Evolutionary conservation across 2,113 vertebrate genomes (phyloP), one percentile per base, ranked within the genome.

Genomic region (Solenodon paradoxus): DNA sequence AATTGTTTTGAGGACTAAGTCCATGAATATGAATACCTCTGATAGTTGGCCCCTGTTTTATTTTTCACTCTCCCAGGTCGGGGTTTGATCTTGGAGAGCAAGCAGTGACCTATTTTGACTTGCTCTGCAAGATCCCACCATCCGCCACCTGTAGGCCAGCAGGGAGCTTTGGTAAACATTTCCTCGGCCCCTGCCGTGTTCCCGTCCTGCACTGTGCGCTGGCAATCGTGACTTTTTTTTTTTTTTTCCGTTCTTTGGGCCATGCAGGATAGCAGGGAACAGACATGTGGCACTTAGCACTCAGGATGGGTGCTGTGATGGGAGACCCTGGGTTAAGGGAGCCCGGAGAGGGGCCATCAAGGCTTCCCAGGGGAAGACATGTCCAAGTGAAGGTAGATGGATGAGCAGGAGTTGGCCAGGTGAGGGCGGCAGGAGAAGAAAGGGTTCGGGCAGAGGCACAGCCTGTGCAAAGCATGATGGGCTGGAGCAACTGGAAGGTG

Each of bases 231-330:
- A 47, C 35, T 38, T 2, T 4, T 63, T 20, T 24, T 5, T 35
- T 35, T 57, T 72, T n/a, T n/a, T 55, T 55, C 85, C 86, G 49
- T 32, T 53, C 55, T 63, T 3, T 28, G 49, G 40, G 15, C 49
- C 0, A 2, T n/a, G 35, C 30, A 35, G 16, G 64, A 0, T 5
- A 40, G 47, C 35, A 22, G 40, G 55, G 55, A 47, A 53, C 10
- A 7, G 45, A n/a, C 1, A 2, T 4, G 20, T 7, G 51, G 78
- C n/a, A 0, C 38, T 49, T 64, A 35, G 2, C 38, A 35, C 69
- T 22, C 45, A 4, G 22, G 10, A 28, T 2, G 12, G 9, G 15
- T 0, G 10, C 59, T 2, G 1, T 68, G 16, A 26, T 22, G 30
- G 28, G 49, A 16, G 28, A 20, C 2, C 22, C 2, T 4, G 42